phyloP scores from a whole-genome alignment of 1,140 invertebrate species.

The Drosophila persimilis region DNA sequence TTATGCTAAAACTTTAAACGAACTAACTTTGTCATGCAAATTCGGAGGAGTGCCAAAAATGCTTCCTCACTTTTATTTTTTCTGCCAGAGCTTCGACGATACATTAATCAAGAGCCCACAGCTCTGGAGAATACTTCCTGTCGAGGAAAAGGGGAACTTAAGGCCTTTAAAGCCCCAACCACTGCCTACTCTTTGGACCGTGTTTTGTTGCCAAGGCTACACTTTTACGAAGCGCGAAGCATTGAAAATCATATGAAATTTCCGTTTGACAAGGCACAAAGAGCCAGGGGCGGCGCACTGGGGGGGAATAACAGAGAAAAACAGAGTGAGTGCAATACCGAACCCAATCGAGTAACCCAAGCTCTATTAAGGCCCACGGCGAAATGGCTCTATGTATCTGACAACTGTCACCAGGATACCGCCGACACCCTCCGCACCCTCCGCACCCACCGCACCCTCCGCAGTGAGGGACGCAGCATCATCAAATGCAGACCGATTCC shows the following conservation, averaged over 20 bases:
- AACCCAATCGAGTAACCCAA: conserved; percentile 37
- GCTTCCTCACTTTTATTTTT: neutral
- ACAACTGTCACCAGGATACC: conserved; percentile 46
- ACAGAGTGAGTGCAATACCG: conserved; percentile 24
- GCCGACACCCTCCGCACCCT: conserved; percentile 2
- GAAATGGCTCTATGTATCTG: conserved; percentile 45
- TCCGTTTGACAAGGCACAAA: conserved; percentile 65
- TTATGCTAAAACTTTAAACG: conserved; percentile 53
- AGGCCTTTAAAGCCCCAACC: conserved; percentile 54
- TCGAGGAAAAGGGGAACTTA: conserved; percentile 12
- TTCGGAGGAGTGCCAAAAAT: conserved; percentile 22
- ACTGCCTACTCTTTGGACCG: conserved; percentile 47
- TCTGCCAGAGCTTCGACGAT: conserved; percentile 12
- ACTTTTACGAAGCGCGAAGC: conserved; percentile 75
- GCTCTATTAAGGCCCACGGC: conserved; percentile 63
- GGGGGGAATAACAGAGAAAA: neutral
- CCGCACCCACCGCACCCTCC: too few species aligned
- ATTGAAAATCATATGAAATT: conserved; percentile 71
- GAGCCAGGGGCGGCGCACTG: conserved; percentile 12
- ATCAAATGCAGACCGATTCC: conserved; percentile 38
- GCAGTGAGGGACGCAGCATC: conserved; percentile 20
- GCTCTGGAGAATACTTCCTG: neutral
- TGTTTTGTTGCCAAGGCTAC: conserved; percentile 33
- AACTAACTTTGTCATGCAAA: conserved; percentile 69
- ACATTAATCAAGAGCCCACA: conserved; percentile 57